Base-by-base conservation (phyloP, 2,113 vertebrate genomes). In the Dipodomys stephensi region DNA sequence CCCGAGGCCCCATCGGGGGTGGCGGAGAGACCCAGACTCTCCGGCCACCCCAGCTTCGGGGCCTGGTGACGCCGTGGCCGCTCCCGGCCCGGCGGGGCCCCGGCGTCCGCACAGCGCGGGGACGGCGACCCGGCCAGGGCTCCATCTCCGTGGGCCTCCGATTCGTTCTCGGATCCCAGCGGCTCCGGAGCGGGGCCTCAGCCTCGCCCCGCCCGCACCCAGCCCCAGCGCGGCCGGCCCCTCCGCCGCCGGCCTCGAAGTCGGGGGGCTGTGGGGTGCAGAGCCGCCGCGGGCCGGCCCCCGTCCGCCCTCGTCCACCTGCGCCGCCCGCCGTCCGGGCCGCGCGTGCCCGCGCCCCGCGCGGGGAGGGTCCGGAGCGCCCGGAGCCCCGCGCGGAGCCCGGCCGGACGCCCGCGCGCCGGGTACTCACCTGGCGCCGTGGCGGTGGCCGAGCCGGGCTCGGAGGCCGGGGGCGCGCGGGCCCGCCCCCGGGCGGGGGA, bases 381-480 rank as follows among this genome's bases (percentile, higher is more conserved):
- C 67, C 68, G 0, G 35, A 76, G 28, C 73, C 84, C 85, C 9
- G 30, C 32, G 23, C n/a, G 77, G 46, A 88, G 92, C 89, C 79
- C 93, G 22, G 82, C 64, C 27, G n/a, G 71, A 69, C 30, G 69
- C 44, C 80, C 28, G 53, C 46, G 49, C 94, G 27, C 82, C 65
- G 2, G 35, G 71, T 94, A 95, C 97, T 96, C 91, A 97, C 97
- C 96, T 95, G 94, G 95, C 86, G 87, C 92, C 77, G 68, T 57
- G 20, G 69, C 57, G 6, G 65, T 68, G 32, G 82, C 87, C 2
- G 35, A 65, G 35, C 25, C 1, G 65, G 89, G 67, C 11, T 27
- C 65, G 23, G 82, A 82, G 60, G 81, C 88, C 25, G 32, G 57
- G 39, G 28, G 65, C 2, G 57, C 87, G 64, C 81, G 22, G 77